phyloP scores from a whole-genome alignment of 2,888 invertebrate genomes.

The Drosophila barbarae region DNA sequence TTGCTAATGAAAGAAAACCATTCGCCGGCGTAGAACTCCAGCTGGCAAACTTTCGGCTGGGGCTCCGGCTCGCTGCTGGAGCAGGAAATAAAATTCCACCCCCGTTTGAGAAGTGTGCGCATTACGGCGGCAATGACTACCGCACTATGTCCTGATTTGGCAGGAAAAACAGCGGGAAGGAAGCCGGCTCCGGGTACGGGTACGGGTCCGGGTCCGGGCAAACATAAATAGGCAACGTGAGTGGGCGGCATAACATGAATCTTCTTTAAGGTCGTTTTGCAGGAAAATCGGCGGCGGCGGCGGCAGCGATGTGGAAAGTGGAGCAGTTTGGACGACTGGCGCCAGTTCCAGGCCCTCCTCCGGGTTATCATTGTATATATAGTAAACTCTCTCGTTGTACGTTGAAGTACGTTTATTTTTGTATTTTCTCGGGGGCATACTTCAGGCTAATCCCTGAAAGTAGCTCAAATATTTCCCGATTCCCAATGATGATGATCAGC shows the following conservation, averaged over 20 bases:
- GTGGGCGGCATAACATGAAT: conserved; percentile 57
- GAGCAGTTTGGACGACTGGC: conserved; percentile 23
- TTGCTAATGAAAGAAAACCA: conserved; percentile 65
- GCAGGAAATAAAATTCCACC: conserved; percentile 42
- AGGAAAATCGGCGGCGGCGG: neutral
- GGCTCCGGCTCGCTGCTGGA: conserved; percentile 1
- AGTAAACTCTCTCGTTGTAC: neutral
- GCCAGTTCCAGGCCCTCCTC: conserved; percentile 32
- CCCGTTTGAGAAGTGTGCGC: conserved; percentile 21
- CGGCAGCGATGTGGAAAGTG: conserved; percentile 10
- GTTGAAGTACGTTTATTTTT: conserved; percentile 5
- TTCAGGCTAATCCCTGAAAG: conserved; percentile 6
- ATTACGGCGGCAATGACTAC: conserved; percentile 56
- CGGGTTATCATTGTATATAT: conserved; percentile 4
- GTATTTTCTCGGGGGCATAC: conserved; percentile 17
- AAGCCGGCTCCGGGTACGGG: conserved; percentile 17
- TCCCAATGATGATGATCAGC: conserved; percentile 6
- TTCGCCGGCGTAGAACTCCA: conserved; percentile 55
- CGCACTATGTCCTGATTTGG: conserved; percentile 71
- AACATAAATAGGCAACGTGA: conserved; percentile 51
- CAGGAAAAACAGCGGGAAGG: conserved; percentile 33
- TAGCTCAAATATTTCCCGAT: neutral
- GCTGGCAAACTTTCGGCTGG: conserved; percentile 29
- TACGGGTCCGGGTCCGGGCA: conserved; percentile 16
- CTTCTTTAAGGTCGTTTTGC: conserved; percentile 50